Evolutionary conservation across 2,888 invertebrate genomes (phyloP).

Genomic region (Leptogaster cylindrica): DNA sequence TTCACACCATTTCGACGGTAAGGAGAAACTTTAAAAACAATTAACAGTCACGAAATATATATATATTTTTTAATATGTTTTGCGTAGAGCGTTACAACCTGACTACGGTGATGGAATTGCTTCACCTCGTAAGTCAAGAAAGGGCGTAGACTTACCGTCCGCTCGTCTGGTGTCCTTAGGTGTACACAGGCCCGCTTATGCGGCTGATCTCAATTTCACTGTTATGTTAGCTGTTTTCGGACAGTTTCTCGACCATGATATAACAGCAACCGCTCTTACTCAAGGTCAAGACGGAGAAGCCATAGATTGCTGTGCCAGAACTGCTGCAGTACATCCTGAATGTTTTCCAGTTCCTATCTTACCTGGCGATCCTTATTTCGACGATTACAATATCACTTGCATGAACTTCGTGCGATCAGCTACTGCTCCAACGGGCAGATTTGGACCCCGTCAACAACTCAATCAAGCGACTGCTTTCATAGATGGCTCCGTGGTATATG

Average conservation of each 20-base stretch:
- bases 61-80: background rate
- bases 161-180: slow-evolving; percentile 77
- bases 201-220: slow-evolving; percentile 76
- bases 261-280: slow-evolving; percentile 81
- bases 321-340: slow-evolving; percentile 69
- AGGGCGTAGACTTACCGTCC: slow-evolving; percentile 69
- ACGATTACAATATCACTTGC: slow-evolving; percentile 72
- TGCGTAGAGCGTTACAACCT: slow-evolving; percentile 67
- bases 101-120: slow-evolving; percentile 79
- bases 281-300: slow-evolving; percentile 74
- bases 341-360: slow-evolving; percentile 79
- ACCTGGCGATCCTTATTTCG: slow-evolving; percentile 73
- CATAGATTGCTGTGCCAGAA: slow-evolving; percentile 71
- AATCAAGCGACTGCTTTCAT: slow-evolving; percentile 85
- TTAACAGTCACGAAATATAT: too few species aligned
- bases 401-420: slow-evolving; percentile 88
- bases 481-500: slow-evolving; percentile 85
- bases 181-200: slow-evolving; percentile 76
- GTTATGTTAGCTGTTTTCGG: slow-evolving; percentile 89
- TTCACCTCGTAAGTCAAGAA: slow-evolving; percentile 67
- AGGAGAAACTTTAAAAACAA: too few species aligned
- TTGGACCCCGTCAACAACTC: slow-evolving; percentile 82
- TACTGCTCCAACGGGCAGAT: slow-evolving; percentile 76
- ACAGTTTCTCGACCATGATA: slow-evolving; percentile 87
- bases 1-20: slow-evolving; percentile 74